These are phyloP conservation scores for Ameiurus melas DNA, from an alignment of 2,113 vertebrate species.

Conservation along the genomic window DNA sequence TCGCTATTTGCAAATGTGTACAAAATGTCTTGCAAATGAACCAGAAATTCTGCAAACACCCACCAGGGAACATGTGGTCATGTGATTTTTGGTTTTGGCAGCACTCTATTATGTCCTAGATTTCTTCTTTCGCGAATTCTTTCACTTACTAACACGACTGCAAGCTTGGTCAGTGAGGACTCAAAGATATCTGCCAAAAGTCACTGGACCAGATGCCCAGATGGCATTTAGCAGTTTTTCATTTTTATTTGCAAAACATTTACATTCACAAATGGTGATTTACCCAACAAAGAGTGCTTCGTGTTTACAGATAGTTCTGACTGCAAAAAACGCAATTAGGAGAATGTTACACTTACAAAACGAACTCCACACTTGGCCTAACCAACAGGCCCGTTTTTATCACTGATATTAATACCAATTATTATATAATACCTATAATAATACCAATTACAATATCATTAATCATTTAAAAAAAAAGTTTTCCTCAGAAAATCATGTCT, in stretches of 20 bases:
- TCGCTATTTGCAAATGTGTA: not conserved
- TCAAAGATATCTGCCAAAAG: not conserved
- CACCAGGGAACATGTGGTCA: conserved; percentile 1
- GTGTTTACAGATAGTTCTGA: not conserved
- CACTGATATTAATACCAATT: not conserved
- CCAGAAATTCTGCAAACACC: not conserved
- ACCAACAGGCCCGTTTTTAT: not conserved
- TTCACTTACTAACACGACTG: not conserved
- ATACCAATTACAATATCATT: too few relatives aligned
- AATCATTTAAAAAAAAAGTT: not conserved
- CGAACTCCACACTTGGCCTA: not conserved
- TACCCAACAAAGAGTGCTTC: not conserved
- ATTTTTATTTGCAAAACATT: not conserved
- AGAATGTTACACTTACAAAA: not conserved
- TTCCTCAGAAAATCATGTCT: not conserved
- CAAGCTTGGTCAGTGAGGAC: conserved; percentile 12
- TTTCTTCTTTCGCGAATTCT: not conserved
- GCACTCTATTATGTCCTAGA: not conserved
- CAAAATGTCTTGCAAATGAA: not conserved
- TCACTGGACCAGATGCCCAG: conserved; percentile 9
- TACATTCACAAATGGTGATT: conserved; percentile 7
- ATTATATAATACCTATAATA: too few relatives aligned
- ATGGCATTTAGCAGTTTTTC: not conserved
- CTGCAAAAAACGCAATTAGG: not conserved
- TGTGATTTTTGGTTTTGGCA: not conserved